Evolutionary conservation across 1,140 invertebrate genomes (phyloP).

Genomic region (Diachasmimorpha longicaudata): DNA sequence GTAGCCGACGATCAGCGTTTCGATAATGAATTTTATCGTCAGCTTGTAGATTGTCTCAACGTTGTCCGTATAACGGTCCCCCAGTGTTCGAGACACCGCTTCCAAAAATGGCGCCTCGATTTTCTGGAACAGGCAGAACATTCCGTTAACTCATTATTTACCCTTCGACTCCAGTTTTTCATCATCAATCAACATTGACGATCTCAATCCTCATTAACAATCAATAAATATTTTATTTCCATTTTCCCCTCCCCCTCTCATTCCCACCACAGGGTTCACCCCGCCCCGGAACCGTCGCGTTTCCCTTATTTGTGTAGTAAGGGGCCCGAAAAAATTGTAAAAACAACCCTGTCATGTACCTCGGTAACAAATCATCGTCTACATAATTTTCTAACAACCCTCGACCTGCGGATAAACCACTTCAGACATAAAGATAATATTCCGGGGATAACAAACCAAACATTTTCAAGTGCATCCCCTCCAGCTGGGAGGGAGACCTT

Average conservation of each 20-base stretch:
- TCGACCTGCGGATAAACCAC: not conserved
- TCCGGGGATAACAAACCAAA: not conserved
- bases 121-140: slow-evolving; percentile 77
- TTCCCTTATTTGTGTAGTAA: too few relatives aligned
- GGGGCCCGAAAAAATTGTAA: too few relatives aligned
- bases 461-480: not conserved
- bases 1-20: slow-evolving; percentile 83
- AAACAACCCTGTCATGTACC: too few relatives aligned
- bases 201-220: too few relatives aligned
- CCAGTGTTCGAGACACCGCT: slow-evolving; percentile 82
- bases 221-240: too few relatives aligned
- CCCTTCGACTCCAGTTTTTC: too few relatives aligned
- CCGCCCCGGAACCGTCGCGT: too few relatives aligned
- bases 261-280: too few relatives aligned
- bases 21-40: slow-evolving; percentile 89
- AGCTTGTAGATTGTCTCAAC: slow-evolving; percentile 90
- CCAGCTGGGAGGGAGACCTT: not conserved
- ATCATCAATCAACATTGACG: too few relatives aligned
- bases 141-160: too few relatives aligned
- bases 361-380: too few relatives aligned
- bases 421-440: not conserved
- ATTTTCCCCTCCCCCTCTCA: too few relatives aligned
- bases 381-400: not conserved
- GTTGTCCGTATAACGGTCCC: slow-evolving; percentile 89
- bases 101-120: slow-evolving; percentile 88